These are phyloP conservation scores for Cnemophilus loriae DNA, from an alignment of 2,113 vertebrate genomes.

Conservation along the genomic window DNA sequence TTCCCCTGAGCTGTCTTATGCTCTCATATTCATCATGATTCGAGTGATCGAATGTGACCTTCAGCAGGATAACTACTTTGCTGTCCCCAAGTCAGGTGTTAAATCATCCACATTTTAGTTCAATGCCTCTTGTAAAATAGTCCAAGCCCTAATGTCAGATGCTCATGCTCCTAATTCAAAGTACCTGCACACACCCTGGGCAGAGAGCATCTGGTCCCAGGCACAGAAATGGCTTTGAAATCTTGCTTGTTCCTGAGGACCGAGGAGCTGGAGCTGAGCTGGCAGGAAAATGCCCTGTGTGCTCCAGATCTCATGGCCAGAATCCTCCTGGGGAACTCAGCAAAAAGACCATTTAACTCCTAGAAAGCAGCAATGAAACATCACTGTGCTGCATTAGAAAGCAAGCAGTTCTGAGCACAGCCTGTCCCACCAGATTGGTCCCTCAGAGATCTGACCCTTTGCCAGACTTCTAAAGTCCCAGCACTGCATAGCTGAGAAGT, in stretches of 20 bases:
- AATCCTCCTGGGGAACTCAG: neutral
- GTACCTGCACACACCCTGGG: neutral
- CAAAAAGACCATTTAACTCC: neutral
- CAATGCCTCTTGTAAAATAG: neutral
- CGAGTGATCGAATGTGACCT: neutral
- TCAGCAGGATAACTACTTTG: neutral
- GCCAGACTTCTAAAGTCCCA: neutral
- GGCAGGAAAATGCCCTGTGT: neutral
- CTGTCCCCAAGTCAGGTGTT: neutral
- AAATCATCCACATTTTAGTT: neutral
- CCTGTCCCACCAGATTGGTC: neutral
- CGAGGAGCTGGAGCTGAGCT: neutral
- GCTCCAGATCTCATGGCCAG: neutral
- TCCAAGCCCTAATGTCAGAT: neutral
- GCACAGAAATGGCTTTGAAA: neutral
- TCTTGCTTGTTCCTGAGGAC: neutral
- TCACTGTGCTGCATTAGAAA: neutral
- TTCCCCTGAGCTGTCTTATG: neutral
- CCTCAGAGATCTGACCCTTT: neutral
- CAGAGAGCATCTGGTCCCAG: neutral
- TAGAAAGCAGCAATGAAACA: neutral
- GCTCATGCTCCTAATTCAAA: neutral
- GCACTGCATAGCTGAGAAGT: neutral
- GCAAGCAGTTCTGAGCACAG: neutral
- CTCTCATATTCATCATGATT: neutral